Evolutionary conservation across 2,113 vertebrate species (phyloP), one percentile per base, ranked within the genome.

Genomic region (Callorhinus ursinus): DNA sequence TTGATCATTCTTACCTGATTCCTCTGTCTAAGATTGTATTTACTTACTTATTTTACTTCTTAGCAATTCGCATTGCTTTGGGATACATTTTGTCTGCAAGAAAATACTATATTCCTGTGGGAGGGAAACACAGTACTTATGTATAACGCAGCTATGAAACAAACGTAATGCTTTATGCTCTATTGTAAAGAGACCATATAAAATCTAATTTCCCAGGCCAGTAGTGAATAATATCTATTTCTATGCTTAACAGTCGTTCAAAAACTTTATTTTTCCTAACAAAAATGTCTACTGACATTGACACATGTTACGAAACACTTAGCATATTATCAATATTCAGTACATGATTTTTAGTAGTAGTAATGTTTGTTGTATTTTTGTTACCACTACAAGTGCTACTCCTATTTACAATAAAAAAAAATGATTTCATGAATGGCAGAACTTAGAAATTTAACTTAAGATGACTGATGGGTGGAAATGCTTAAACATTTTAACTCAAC

Each of bases 1-100:
- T 90, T 93, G 53, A 85, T 90, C 80, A n/a, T 94, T 92, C 57
- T 84, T 95, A 81, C 55, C 77, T 61, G 95, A 59, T 90, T 88
- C 28, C 61, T 95, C 33, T 86, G 24, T 22, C 51, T 67, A 61
- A 69, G 65, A 81, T 9, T 36, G 28, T 24, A 77, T 49, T 77
- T 49, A 33, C 11, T 82, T 72, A 90, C 55, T 88, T 71, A 80
- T 65, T 96, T 95, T 84, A 88, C 14, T 63, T 42, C 26, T 61
- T 76, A 90, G 80, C 15, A 92, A 65, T 71, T 92, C 80, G 42
- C 26, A 11, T 33, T 39, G 65, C 79, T 84, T 90, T 84, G 39
- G n/a, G 46, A 21, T 57, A 81, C 6, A 8, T 61, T 72, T 67
- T 69, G 91, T 85, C 74, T 55, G 81, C 14, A 83, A 85, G 88